Evolutionary conservation across 2,113 vertebrate genomes (phyloP).

Genomic region (Tragelaphus buxtoni): DNA sequence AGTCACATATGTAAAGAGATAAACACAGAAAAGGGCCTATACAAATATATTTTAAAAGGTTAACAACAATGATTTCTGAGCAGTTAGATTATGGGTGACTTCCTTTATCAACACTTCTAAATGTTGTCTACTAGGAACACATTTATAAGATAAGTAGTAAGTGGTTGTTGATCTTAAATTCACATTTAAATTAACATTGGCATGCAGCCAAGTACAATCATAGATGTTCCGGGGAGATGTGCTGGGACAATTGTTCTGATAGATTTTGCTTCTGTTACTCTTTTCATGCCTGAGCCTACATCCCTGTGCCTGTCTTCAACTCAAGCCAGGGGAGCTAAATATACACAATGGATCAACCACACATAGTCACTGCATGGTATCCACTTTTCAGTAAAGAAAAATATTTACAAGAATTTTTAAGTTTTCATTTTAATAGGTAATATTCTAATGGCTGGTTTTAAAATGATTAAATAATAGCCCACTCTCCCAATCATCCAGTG

Average conservation of each 20-base stretch:
- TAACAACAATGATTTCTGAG: background rate
- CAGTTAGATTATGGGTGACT: background rate
- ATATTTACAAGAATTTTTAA: background rate
- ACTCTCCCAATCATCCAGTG: background rate
- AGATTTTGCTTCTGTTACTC: background rate
- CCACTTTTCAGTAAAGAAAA: background rate
- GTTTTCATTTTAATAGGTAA: background rate
- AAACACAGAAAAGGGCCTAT: background rate
- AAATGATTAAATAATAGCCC: background rate
- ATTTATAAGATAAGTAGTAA: background rate
- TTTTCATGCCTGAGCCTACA: background rate
- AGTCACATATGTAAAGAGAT: background rate
- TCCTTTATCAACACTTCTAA: background rate
- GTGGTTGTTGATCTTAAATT: background rate
- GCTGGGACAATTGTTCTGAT: background rate
- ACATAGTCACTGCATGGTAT: background rate
- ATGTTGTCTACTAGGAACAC: background rate
- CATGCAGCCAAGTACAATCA: background rate
- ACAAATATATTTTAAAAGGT: background rate
- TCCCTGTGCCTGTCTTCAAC: background rate
- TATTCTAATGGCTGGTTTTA: background rate
- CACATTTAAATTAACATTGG: background rate
- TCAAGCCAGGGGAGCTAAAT: background rate
- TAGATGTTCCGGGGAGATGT: background rate
- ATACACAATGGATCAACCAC: background rate